Evolutionary conservation across 2,888 invertebrate genomes (phyloP), one percentile per base, ranked within the genome.

Genomic region (Pogonocherus hispidulus): DNA sequence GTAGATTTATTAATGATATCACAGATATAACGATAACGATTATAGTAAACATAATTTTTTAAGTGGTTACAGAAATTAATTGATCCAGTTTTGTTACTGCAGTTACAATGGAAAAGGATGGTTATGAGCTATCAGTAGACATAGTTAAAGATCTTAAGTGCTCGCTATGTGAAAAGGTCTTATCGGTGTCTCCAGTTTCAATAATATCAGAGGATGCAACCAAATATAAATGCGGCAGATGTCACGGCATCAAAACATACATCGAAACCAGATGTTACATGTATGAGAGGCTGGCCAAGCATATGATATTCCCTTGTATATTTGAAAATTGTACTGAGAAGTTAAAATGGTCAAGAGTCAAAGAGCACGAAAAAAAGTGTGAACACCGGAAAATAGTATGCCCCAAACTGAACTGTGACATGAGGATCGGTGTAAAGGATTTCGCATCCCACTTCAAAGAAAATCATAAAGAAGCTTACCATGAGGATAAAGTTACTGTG

Each of bases 221-320:
- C 2, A 69, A 59, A 23, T 71, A 64, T 35, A 71, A 71, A 46
- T 73, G 73, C 51, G 73, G 67, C 8, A 73, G 73, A 44, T 73
- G 73, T 47, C 59, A 44, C 37, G 14, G 19, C 2, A 56, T 71
- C 37, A 66, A 68, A 35, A 73, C 71, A 3, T 63, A 67, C 18
- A 54, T 69, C 6, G 64, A 64, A 2, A 56, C 65, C 35, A 63
- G 69, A 19, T 68, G 65, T 27, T 14, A 57, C 3, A 66, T 69
- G 62, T 73, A 71, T 23, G 73, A 73, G 23, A 71, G 69, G 27
- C 63, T 73, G 19, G 73, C 73, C 2, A 71, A 60, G 35, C 51
- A 68, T 54, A 73, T 71, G 71, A 66, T 63, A 16, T 73, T 73
- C 49, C 73, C 73, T 8, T 73, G 73, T 22, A 63, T 67, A 14